Percentiles rank a stretch among this genome's conserved stretches.
phyloP scores from a whole-genome alignment of 2,797 vertebrate species.

The Arctocebus calabarensis region DNA sequence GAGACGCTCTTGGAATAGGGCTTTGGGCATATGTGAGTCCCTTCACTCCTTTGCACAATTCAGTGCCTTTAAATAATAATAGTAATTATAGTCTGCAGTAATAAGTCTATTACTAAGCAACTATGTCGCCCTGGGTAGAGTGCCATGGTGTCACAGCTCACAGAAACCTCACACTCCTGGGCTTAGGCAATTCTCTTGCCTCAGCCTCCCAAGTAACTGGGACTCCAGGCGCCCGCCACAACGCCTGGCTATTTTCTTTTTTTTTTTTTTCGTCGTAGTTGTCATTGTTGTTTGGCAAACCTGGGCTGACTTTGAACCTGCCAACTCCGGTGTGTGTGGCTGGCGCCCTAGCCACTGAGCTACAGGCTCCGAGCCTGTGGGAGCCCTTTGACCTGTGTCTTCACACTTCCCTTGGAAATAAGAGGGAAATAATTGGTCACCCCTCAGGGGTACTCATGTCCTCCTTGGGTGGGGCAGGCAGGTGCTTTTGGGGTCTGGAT shows the following conservation, averaged over 20 bases:
- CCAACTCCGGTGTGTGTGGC: no score
- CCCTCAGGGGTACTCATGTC: not conserved
- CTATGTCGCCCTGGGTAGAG: no score
- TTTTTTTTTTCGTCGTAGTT: no score
- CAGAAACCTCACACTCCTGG: no score
- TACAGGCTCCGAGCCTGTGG: not conserved
- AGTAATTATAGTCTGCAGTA: slow-evolving; percentile 31
- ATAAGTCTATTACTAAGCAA: slow-evolving; percentile 61
- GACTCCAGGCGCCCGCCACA: no score
- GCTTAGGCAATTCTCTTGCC: no score
- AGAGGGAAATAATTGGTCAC: not conserved
- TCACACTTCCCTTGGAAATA: not conserved
- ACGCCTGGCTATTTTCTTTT: no score
- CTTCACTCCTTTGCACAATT: slow-evolving; percentile 49
- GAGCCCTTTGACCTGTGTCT: not conserved
- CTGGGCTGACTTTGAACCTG: no score
- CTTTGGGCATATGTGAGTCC: not conserved
- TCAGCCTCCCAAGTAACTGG: no score
- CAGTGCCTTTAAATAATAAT: slow-evolving; percentile 64
- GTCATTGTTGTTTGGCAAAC: no score
- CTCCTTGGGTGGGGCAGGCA: fast-evolving
- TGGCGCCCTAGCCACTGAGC: no score
- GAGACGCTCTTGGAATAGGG: not conserved
- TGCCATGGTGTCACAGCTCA: no score
- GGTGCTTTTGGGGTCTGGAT: not conserved